Base-by-base conservation (phyloP, 2,113 vertebrate genomes). In the Galemys pyrenaicus region DNA sequence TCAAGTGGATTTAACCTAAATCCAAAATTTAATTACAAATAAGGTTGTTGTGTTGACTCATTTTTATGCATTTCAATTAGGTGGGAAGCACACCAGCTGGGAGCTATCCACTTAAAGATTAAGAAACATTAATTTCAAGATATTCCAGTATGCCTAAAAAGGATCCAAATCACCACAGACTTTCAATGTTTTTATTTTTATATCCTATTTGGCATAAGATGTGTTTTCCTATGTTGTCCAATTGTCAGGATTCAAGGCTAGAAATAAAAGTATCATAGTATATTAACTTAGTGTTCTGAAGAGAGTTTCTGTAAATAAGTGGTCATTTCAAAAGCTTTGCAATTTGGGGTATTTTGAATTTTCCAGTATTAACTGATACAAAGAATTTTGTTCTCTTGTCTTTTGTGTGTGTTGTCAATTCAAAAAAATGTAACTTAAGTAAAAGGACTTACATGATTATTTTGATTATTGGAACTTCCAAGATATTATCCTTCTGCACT, bases 21-120 rank as follows among this genome's bases (percentile, higher is more conserved):
- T 83, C 79, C 71, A 95, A 92, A 96, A 96, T 94, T 96, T 97
- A 97, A 96, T 97, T 97, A 94, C 24, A 95, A 96, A 90, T 91
- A 77, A 88, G 13, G 4, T 82, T 88, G 17, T 5, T 84, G 15
- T 95, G n/a, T 49, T 92, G 90, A 96, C n/a, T 74, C 3, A 95
- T 96, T 71, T 51, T 96, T 5, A 9, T 77, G 39, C 11, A 86
- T 96, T 81, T 94, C 84, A 94, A 54, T 93, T 97, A 98, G 89
- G 85, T 86, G 5, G 13, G 60, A 97, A 93, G 80, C 0, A 9
- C 12, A 78, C 2, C 12, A 49, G 64, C 51, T 93, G 68, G 77
- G 30, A 95, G 79, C 81, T 89, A 32, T 39, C 8, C 37, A 95
- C 28, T 67, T 95, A 92, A 35, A 75, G 9, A 39, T 41, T 95